Evolutionary conservation across 2,888 invertebrate species (phyloP), one percentile per base, ranked within the genome.

Genomic region (Agrotis clavis): DNA sequence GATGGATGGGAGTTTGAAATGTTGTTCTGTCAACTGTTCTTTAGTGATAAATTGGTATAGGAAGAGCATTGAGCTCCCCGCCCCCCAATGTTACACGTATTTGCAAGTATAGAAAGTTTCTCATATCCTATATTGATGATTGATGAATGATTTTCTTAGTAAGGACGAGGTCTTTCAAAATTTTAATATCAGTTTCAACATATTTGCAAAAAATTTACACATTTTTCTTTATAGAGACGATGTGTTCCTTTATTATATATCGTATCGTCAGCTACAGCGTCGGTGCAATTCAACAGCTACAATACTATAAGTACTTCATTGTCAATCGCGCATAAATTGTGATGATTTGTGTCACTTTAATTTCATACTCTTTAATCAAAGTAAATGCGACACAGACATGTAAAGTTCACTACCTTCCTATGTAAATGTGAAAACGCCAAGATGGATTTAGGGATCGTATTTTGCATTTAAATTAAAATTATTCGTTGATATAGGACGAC

Each of bases 391-490:
- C 47, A 56, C 14, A n/a, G 53, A 53, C 54, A 60, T 21, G 54
- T 47, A 63, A 69, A 69, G 25, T 66, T 56, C 48, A 45, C 9
- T 25, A 81, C 13, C 47, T 11, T 41, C 56, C 21, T 76, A 77
- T 63, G 74, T 74, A 74, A 74, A 66, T 71, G 25, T 5, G 64
- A 3, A 41, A 71, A 60, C 60, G 48, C 63, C 18, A 66, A 71
- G 19, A 21, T 67, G n/a, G 68, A 60, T 71, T 70, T 51, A 25
- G 48, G 77, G 77, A 74, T 62, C 56, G 61, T 77, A 76, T 75
- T 85, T 81, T 77, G 79, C 79, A 83, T 84, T 72, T 79, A 77
- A 77, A 83, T 84, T 71, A 77, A 79, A 84, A 79, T 84, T 68
- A 74, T 79, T 77, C 62, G 30, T 30, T 71, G 57, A 60, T 66